Base-by-base conservation (phyloP, 2,113 vertebrate genomes). In the Rutilus rutilus region DNA sequence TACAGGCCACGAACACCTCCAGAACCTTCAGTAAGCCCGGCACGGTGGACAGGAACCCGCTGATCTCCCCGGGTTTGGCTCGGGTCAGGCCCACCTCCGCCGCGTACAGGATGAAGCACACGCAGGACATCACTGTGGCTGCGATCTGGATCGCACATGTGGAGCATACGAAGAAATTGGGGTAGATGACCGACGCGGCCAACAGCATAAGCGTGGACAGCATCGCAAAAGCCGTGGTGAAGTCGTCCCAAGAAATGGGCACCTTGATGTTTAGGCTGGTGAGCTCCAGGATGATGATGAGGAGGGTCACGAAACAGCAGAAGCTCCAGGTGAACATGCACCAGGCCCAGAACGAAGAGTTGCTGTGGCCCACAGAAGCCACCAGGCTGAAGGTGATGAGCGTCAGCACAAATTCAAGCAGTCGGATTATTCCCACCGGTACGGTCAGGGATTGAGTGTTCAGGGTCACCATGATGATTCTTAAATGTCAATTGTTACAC, bases 321-420 rank as follows among this genome's bases (percentile, higher is more conserved):
- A 97, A 94, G 88, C 95, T 95, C 97, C 97, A 97, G 1, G 92
- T 93, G 90, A 97, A 97, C 96, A 97, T 96, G 87, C 96, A 96
- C 96, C 96, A 97, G 0, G 82, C 86, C 83, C 96, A 96, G 2
- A 92, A 96, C 19, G 93, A 5, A 0, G 0, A 0, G 0, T 0
- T 0, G 0, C 0, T 39, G 7, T 0, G 0, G 0, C 12, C 1
- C 0, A 91, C 71, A 0, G 94, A 95, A 1, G 95, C 95, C 88
- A 95, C 96, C 91, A 97, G 85, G 90, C 97, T 96, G 93, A 97
- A 97, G 85, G 95, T 62, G 1, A 95, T 27, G 45, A 96, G 97
- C 84, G 94, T 94, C 39, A 96, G 78, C 74, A 96, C 15, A 7
- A 97, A 60, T 69, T 95, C 94, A 0, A 93, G 86, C 19, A 97